Base-by-base conservation (phyloP, 2,797 vertebrate genomes). In the Sphaeramia orbicularis region DNA sequence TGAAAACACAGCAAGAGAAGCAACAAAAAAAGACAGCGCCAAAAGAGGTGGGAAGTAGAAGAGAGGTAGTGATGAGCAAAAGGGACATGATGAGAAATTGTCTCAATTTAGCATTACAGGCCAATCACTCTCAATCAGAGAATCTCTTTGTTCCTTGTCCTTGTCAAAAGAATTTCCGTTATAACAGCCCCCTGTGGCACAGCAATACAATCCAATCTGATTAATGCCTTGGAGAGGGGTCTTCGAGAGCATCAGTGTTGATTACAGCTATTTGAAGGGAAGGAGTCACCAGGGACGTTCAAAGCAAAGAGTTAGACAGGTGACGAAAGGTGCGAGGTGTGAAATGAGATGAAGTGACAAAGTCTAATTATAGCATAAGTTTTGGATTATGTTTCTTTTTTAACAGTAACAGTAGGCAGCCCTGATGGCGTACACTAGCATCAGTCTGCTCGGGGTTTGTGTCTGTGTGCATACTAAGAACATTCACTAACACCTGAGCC, bases 171-270 rank as follows among this genome's bases (percentile, higher is more conserved):
- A 88, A 85, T 81, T 83, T 75, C 78, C 54, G 73, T 74, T 68
- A 67, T 81, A 89, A 85, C 52, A 14, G 60, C 71, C 83, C 71
- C 85, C 78, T 10, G 58, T 77, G 79, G 80, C 64, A 81, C 2
- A 9, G 64, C 80, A 90, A 86, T 87, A 72, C 86, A 90, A 89
- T 87, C 63, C 80, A 69, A 81, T 88, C 81, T 87, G 83, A 92
- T 89, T 84, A 87, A 87, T 84, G 84, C 74, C 64, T 71, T 56
- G 38, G 69, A 87, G 83, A 85, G 64, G 83, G 83, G 71, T 77
- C 78, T 82, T 16, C 21, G 41, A 71, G 71, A 80, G 78, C 63
- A 81, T 81, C 84, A 78, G 85, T 74, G 86, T 81, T 91, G 90
- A 93, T 91, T 91, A 91, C 83, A 84, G 85, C 74, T 89, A 77